phyloP scores from a whole-genome alignment of 2,888 invertebrate species.

The Andrena bucephala region DNA sequence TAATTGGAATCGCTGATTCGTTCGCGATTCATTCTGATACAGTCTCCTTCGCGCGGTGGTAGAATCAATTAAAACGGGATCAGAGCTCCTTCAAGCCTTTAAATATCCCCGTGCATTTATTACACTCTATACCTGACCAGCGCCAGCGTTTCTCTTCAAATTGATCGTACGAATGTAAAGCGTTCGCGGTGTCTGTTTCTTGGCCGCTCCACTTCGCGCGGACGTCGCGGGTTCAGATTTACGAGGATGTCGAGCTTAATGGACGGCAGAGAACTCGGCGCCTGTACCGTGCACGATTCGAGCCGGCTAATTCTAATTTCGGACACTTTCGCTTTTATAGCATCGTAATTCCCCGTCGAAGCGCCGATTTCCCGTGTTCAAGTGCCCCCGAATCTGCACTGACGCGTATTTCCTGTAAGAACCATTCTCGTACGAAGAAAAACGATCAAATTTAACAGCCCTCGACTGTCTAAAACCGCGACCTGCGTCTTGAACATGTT shows the following conservation, averaged over 20 bases:
- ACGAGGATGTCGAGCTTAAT: slow-evolving; percentile 46
- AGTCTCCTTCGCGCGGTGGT: too few species aligned
- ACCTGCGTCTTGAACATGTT: neutral
- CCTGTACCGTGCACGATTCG: slow-evolving; percentile 16
- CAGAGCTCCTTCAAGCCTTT: too few species aligned
- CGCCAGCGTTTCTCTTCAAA: neutral
- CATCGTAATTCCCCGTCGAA: slow-evolving; percentile 18
- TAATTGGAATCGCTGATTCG: neutral
- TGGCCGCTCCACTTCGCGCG: slow-evolving; percentile 29
- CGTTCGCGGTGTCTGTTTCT: neutral
- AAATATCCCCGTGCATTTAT: too few species aligned
- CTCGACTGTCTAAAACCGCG: neutral
- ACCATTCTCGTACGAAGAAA: neutral
- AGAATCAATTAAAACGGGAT: too few species aligned
- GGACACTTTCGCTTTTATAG: slow-evolving; percentile 30
- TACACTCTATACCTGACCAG: too few species aligned
- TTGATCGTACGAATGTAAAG: slow-evolving; percentile 31
- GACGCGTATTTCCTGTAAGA: neutral
- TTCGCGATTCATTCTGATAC: neutral
- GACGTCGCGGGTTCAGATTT: slow-evolving; percentile 31
- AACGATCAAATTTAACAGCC: neutral
- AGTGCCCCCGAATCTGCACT: too few species aligned
- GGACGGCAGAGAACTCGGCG: slow-evolving; percentile 36
- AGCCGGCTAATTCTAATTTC: slow-evolving; percentile 54
- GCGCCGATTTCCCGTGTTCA: neutral